A percentile compares a stretch with the other conserved stretches of the same genome.
Evolutionary conservation across 2,113 vertebrate species (phyloP).

Genomic region (Casuarius casuarius): DNA sequence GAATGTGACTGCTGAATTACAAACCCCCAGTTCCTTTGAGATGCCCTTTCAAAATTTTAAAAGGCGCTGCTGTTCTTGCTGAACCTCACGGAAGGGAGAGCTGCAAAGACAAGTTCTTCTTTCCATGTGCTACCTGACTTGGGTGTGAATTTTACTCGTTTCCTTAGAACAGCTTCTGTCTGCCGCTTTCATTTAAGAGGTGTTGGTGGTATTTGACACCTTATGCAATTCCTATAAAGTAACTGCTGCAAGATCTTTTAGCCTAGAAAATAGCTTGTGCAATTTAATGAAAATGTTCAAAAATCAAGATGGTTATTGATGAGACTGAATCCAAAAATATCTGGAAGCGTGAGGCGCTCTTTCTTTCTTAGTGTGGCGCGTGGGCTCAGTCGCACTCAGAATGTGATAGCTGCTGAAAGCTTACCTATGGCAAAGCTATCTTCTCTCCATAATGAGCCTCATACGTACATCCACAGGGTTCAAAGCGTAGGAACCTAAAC

Average conservation of each 20-base stretch:
- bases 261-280: conserved; percentile 2
- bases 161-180: conserved; percentile 29
- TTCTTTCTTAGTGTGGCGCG: neutral
- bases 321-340: conserved; percentile 32
- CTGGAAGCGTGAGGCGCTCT: conserved; percentile 5
- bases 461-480: neutral
- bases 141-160: neutral
- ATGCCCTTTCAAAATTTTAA: conserved; percentile 2
- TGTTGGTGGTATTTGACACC: conserved; percentile 13
- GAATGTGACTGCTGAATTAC: neutral
- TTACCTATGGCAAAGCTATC: neutral
- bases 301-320: conserved; percentile 16
- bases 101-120: neutral
- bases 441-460: neutral
- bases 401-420: neutral
- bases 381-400: neutral
- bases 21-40: neutral
- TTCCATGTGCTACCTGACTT: neutral
- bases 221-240: neutral
- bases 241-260: conserved; percentile 17
- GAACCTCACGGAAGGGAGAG: neutral
- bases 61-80: neutral
- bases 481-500: neutral
- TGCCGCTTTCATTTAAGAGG: conserved; percentile 5
- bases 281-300: neutral